Evolutionary conservation across 2,113 vertebrate genomes (phyloP).

Genomic region (Rutilus rutilus): DNA sequence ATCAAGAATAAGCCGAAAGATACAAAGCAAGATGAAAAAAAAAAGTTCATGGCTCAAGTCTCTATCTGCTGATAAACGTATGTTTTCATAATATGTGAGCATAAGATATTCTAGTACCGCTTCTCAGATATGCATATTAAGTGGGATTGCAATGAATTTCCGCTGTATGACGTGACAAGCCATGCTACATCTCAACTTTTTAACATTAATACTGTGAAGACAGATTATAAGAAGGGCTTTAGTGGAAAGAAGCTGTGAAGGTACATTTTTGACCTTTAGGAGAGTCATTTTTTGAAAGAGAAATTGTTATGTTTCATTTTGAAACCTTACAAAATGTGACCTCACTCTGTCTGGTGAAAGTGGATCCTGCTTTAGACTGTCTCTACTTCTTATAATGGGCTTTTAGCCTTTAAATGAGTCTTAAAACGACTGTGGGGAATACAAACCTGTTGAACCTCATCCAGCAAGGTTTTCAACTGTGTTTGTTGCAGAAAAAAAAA

Average conservation of each 20-base stretch:
- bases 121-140: neutral
- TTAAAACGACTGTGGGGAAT: neutral
- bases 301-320: neutral
- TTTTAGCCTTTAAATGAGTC: neutral
- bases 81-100: neutral
- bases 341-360: neutral
- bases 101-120: neutral
- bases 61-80: neutral
- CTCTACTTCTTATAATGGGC: neutral
- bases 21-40: neutral
- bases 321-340: neutral
- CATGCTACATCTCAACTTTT: neutral
- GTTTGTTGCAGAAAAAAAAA: neutral
- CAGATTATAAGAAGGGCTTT: neutral
- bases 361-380: neutral
- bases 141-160: neutral
- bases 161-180: neutral
- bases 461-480: neutral
- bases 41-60: neutral
- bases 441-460: neutral
- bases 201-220: neutral
- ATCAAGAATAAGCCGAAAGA: conserved; percentile 9
- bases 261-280: neutral
- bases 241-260: neutral
- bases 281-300: neutral